Conservation (phyloP, 2,888 invertebrate genomes). For the Hydroisotoma schaefferi region DNA sequence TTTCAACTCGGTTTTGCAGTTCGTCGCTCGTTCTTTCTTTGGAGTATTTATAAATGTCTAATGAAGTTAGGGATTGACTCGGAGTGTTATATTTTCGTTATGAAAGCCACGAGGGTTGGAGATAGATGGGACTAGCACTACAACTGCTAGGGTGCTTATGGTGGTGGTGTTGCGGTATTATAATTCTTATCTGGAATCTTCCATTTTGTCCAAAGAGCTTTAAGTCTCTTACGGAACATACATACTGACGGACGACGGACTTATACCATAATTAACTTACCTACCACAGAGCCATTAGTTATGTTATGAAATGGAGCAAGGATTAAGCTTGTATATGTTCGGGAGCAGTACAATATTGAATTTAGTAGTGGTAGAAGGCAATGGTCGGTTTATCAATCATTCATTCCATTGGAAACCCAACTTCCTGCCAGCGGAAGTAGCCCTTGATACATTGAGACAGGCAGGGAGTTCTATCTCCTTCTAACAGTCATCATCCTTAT, state of each 20-base stretch:
- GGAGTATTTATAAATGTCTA: neutral
- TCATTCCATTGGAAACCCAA: slow-evolving; percentile 19
- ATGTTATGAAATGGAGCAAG: slow-evolving; percentile 1
- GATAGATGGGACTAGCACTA: neutral
- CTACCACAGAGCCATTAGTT: slow-evolving; percentile 5
- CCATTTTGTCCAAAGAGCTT: slow-evolving; percentile 12
- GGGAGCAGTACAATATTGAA: too few relatives aligned
- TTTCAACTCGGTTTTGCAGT: too few relatives aligned
- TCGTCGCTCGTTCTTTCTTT: too few relatives aligned
- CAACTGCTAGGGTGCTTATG: too few relatives aligned
- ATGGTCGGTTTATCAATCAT: slow-evolving; percentile 17
- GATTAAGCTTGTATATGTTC: too few relatives aligned
- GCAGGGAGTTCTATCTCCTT: slow-evolving; percentile 8
- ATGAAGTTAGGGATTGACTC: too few relatives aligned
- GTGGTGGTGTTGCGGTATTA: neutral
- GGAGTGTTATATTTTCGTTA: neutral
- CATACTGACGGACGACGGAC: too few relatives aligned
- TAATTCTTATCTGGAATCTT: slow-evolving; percentile 12
- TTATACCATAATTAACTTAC: neutral
- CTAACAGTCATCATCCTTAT: neutral
- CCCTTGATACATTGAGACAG: slow-evolving; percentile 14
- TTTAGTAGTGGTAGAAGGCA: neutral
- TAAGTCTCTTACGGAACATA: too few relatives aligned
- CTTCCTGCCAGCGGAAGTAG: slow-evolving; percentile 18
- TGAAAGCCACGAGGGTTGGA: neutral